Conservation (phyloP, 1,140 invertebrate genomes). For the Caenorhabditis latens region DNA sequence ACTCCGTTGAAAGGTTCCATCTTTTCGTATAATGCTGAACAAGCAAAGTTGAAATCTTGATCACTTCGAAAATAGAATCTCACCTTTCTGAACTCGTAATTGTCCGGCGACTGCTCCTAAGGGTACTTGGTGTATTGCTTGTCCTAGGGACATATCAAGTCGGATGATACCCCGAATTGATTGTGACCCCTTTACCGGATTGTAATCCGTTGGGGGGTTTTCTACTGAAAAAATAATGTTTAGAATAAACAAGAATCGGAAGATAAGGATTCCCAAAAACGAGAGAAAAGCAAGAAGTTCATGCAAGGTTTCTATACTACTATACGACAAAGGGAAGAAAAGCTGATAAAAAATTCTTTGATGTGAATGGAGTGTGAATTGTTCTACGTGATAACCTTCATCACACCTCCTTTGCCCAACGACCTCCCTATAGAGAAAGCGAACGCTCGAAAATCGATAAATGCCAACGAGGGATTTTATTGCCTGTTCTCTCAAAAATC, state of each 20-base stretch:
- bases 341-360: neutral
- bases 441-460: constrained; percentile 21
- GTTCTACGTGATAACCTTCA: too few relatives aligned
- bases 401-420: too few relatives aligned
- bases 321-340: neutral
- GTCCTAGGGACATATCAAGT: constrained; percentile 49
- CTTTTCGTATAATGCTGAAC: constrained; percentile 8
- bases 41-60: neutral
- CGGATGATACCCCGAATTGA: constrained; percentile 32
- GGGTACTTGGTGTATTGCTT: constrained; percentile 22
- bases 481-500: neutral
- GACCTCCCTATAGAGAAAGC: neutral
- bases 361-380: too few relatives aligned
- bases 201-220: neutral
- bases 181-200: neutral
- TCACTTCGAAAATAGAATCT: too few relatives aligned
- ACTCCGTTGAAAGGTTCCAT: neutral
- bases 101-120: constrained; percentile 20
- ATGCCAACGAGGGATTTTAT: constrained; percentile 7
- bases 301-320: neutral
- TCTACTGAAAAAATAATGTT: neutral
- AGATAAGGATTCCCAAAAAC: neutral
- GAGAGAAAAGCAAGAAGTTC: neutral
- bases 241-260: neutral
- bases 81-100: constrained; percentile 41